phyloP scores from a whole-genome alignment of 2,113 vertebrate genomes.

The Phodopus roborovskii region DNA sequence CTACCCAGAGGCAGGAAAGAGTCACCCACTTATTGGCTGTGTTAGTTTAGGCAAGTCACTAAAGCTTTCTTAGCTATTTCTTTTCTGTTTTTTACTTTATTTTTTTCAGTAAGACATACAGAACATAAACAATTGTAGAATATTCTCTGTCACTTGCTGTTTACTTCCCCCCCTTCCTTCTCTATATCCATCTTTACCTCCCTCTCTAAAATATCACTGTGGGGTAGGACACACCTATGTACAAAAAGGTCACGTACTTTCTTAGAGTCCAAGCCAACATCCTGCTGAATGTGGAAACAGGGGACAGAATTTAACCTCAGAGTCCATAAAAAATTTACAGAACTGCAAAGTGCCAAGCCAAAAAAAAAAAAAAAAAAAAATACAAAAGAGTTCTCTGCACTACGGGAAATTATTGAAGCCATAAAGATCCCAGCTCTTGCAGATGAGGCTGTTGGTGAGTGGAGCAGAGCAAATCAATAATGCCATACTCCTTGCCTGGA shows the following conservation, averaged over 20 bases:
- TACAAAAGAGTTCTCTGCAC: conserved; percentile 81
- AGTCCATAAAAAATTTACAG: conserved; percentile 87
- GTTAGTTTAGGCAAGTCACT: background rate
- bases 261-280: conserved; percentile 51
- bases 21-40: background rate
- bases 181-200: background rate
- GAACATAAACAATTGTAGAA: background rate
- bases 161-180: background rate
- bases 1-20: background rate
- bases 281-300: conserved; percentile 76
- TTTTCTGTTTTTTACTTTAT: background rate
- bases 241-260: background rate
- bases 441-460: conserved; percentile 84
- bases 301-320: conserved; percentile 78
- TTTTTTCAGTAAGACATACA: background rate
- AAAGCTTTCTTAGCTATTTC: background rate
- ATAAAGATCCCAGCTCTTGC: conserved; percentile 88
- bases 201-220: background rate
- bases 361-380: conserved; percentile 62
- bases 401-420: conserved; percentile 88
- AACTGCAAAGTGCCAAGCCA: conserved; percentile 82
- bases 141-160: background rate
- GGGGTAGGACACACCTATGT: background rate
- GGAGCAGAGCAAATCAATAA: conserved; percentile 86
- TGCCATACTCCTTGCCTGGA: conserved; percentile 84